Conservation (phyloP, 2,797 vertebrate species). For the Sebastes melanostomus region DNA sequence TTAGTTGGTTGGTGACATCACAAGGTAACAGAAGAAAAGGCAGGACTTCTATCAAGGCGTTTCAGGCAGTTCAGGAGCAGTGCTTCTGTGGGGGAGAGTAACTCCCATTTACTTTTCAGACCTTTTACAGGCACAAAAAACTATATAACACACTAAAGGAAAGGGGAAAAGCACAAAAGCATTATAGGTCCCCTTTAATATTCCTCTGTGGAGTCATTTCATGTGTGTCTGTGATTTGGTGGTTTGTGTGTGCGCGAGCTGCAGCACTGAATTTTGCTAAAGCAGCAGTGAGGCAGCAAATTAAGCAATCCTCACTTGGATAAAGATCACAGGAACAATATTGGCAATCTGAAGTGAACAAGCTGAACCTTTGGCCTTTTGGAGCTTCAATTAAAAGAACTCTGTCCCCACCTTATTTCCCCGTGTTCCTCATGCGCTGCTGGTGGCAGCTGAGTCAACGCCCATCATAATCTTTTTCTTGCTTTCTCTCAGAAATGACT, state of each 20-base stretch:
- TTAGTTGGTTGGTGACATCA: no score
- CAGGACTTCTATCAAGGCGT: no score
- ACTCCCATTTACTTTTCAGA: no score
- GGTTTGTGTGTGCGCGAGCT: not conserved
- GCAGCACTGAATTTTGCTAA: not conserved
- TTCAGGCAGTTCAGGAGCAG: no score
- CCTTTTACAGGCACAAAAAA: no score
- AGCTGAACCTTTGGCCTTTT: slow-evolving; percentile 34
- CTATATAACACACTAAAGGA: no score
- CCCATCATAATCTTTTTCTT: not conserved
- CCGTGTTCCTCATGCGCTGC: not conserved
- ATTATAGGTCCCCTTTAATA: not conserved
- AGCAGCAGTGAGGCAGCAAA: slow-evolving; percentile 55
- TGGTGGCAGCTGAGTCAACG: slow-evolving; percentile 8
- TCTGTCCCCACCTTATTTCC: slow-evolving; percentile 20
- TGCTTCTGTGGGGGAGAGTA: no score
- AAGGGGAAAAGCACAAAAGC: no score
- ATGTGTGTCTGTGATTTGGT: not conserved
- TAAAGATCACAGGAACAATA: slow-evolving; percentile 58
- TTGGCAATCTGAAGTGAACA: slow-evolving; percentile 51
- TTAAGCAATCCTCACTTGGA: slow-evolving; percentile 46
- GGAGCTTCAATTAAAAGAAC: slow-evolving; percentile 48
- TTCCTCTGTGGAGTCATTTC: not conserved
- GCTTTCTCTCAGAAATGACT: not conserved
- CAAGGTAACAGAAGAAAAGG: no score